A percentile compares a stretch with the other conserved stretches of the same genome.
Conservation (phyloP, 2,113 vertebrate species). For the Aramus guarauna region DNA sequence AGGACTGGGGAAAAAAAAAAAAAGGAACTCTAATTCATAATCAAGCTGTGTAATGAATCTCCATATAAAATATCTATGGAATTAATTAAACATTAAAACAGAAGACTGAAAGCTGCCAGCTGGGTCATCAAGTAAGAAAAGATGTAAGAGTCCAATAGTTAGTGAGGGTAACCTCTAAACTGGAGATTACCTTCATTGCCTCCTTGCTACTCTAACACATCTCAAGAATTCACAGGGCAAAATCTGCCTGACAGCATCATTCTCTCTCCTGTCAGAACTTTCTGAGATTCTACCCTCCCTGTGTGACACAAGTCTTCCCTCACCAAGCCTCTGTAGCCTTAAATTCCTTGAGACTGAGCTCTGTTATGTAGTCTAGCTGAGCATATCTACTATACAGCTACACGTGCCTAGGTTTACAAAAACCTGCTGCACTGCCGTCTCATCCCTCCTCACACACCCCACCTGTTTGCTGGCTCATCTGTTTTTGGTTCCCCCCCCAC, state of each 20-base stretch:
- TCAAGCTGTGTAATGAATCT: not conserved
- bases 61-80: not conserved
- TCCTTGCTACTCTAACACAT: not conserved
- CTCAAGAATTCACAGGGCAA: not conserved
- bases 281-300: not conserved
- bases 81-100: not conserved
- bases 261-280: not conserved
- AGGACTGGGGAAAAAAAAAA: not conserved
- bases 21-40: not conserved
- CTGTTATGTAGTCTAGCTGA: not conserved
- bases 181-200: not conserved
- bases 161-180: not conserved
- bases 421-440: not conserved
- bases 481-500: not conserved
- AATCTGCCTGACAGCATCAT: not conserved
- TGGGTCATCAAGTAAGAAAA: not conserved
- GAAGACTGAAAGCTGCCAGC: not conserved
- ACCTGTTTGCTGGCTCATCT: not conserved
- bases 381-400: not conserved
- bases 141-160: not conserved
- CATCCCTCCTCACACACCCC: not conserved
- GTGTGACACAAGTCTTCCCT: not conserved
- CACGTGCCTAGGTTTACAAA: not conserved
- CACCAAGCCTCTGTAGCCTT: not conserved
- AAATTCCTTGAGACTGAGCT: not conserved